Base-by-base conservation (phyloP, 2,888 invertebrate genomes). In the Matsumyia berberina region DNA sequence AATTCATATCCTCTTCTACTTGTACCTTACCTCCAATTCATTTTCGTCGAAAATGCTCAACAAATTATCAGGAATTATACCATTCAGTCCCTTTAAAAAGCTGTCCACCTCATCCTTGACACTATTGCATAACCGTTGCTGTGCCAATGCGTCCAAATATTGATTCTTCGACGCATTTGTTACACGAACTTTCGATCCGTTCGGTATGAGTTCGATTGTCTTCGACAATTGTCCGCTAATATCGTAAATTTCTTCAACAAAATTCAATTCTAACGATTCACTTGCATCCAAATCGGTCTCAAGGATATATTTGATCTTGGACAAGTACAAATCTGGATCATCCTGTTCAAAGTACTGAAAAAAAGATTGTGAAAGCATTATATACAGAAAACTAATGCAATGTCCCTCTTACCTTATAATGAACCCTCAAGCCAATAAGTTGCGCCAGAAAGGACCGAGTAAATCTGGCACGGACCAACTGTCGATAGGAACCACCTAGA, bases 41-140 rank as follows among this genome's bases (percentile, higher is more conserved):
- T 97, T 97, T 92, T 98, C 98, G 92, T 98, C 98, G 92, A 98
- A 98, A 91, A 98, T 97, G 90, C 97, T 97, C 85, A 98, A 93
- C 88, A 98, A 94, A 92, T 97, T 96, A 92, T 97, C 97, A 4
- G 98, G 98, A 89, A 98, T 97, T 46, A 98, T 94, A 91, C 97
- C 95, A 92, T 97, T 96, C 66, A 98, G 94, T 0, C 98, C 98
- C 89, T 96, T 96, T 57, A 98, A 93, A 92, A 98, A 98, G 87
- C 96, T 95, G 89, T 96, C 97, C 55, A 96, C 94, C 93, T 98
- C 97, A 69, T 94, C 94, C 86, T 96, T 95, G 87, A 96, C 95
- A 87, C 95, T 95, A 87, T 94, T 95, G 64, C 96, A 96, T 86
- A 98, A 94, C 87, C 96, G 94, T 92, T 97, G 97, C 92, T 97